These are phyloP conservation scores for Bubo bubo DNA, from an alignment of 2,113 vertebrate species.

Conservation along the genomic window DNA sequence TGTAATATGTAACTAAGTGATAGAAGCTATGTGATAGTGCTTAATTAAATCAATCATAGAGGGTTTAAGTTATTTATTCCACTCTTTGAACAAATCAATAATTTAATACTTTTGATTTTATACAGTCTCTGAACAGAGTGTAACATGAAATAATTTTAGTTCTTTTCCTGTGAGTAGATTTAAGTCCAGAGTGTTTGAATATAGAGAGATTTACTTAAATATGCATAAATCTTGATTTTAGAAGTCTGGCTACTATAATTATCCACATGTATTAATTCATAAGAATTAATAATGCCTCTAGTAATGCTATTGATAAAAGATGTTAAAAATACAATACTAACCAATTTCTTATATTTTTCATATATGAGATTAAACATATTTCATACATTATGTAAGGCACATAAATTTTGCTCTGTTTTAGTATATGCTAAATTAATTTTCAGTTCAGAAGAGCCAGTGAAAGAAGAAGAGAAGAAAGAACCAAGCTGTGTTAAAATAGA, in stretches of 20 bases:
- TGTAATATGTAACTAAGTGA: background rate
- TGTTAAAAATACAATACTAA: background rate
- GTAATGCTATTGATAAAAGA: background rate
- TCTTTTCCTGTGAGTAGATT: background rate
- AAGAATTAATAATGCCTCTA: background rate
- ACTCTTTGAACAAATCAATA: background rate
- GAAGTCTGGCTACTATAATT: background rate
- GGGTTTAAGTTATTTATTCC: background rate
- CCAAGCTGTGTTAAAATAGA: conserved; percentile 83
- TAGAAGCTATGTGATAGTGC: background rate
- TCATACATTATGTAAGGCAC: background rate
- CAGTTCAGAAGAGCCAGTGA: conserved; percentile 68
- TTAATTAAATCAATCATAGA: background rate
- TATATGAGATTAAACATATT: background rate
- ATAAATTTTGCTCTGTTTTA: background rate
- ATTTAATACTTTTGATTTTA: background rate
- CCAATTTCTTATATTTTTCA: background rate
- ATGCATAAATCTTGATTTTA: background rate
- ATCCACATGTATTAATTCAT: background rate
- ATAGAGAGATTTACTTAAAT: background rate
- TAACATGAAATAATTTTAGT: background rate
- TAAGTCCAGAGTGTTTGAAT: background rate
- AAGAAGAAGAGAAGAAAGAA: conserved; percentile 79
- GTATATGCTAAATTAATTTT: conserved; percentile 2
- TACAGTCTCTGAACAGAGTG: background rate